Percentiles rank a stretch among this genome's conserved stretches.
These are phyloP conservation scores for Cryptus armator DNA, from an alignment of 2,888 invertebrate genomes.

Conservation along the genomic window DNA sequence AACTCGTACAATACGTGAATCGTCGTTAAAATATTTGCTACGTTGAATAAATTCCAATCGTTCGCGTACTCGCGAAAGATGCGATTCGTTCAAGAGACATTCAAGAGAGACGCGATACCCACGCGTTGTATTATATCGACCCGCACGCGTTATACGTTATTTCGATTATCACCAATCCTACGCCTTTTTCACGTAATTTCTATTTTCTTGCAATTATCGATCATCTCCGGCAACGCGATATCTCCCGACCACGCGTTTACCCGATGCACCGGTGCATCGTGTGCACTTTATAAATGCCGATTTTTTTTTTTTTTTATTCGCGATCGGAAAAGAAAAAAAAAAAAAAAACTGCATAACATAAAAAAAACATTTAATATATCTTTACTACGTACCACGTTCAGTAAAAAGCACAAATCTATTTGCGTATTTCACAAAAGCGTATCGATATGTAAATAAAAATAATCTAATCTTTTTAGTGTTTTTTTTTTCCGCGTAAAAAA, in stretches of 20 bases:
- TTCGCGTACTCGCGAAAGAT: background rate
- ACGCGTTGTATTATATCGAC: slow-evolving; percentile 28
- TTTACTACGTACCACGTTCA: background rate
- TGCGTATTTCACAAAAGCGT: background rate
- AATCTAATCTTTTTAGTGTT: background rate
- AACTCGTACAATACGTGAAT: background rate
- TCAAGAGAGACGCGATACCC: background rate
- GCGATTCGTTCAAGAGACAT: background rate
- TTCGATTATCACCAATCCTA: slow-evolving; percentile 3
- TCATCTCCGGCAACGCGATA: background rate
- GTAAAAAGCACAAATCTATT: background rate
- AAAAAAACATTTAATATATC: no score
- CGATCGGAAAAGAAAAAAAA: no score
- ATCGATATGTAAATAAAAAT: background rate
- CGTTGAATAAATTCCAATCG: background rate
- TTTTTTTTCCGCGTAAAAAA: background rate
- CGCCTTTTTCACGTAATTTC: background rate
- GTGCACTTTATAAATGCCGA: background rate
- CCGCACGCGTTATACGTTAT: background rate
- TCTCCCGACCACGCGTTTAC: no score
- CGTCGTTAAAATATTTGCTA: background rate
- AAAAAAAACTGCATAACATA: no score
- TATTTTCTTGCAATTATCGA: background rate
- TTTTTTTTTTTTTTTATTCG: background rate
- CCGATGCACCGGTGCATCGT: background rate